Evolutionary conservation across 2,113 vertebrate species (phyloP).

Genomic region (Paralichthys olivaceus): DNA sequence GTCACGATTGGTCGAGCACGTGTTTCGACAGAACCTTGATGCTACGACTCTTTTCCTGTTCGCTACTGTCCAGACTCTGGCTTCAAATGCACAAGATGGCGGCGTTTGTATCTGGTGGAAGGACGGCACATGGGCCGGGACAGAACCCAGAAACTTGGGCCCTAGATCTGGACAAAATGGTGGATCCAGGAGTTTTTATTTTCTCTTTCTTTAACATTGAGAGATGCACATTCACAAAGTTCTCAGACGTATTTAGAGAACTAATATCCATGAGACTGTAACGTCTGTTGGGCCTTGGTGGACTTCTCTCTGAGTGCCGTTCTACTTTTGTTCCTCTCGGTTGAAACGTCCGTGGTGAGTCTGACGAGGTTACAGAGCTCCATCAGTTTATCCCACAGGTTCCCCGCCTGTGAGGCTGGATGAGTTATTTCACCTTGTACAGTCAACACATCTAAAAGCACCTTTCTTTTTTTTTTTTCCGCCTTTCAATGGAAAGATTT

Average conservation of each 20-base stretch:
- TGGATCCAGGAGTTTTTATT: neutral
- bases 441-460: neutral
- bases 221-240: too few relatives aligned
- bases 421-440: conserved; percentile 2
- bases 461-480: neutral
- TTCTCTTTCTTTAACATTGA: neutral
- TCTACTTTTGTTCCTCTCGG: neutral
- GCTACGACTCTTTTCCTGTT: too few relatives aligned
- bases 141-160: neutral
- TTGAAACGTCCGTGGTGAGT: neutral
- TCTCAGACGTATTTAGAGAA: neutral
- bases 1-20: too few relatives aligned
- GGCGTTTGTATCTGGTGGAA: too few relatives aligned
- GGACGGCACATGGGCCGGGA: too few relatives aligned
- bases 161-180: neutral
- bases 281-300: too few relatives aligned
- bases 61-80: too few relatives aligned
- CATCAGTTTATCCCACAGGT: neutral
- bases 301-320: neutral
- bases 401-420: neutral
- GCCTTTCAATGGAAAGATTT: neutral
- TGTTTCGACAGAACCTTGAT: too few relatives aligned
- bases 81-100: too few relatives aligned
- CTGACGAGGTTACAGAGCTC: neutral
- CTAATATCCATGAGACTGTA: neutral